Conservation (phyloP, 2,797 vertebrate species). For the Oceanodroma leucorhoa region DNA sequence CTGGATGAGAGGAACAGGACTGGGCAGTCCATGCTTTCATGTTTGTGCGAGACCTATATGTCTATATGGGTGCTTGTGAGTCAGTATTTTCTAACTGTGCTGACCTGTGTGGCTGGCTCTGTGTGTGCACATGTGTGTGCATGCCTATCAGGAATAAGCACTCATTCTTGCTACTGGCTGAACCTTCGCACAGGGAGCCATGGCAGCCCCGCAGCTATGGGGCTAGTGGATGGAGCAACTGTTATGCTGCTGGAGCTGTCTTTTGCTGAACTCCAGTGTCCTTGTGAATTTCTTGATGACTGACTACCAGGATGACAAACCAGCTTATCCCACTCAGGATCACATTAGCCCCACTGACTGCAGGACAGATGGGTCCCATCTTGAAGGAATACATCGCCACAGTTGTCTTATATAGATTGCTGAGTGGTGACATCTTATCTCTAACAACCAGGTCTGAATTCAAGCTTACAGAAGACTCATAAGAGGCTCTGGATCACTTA, state of each 20-base stretch:
- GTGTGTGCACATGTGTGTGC: accelerated
- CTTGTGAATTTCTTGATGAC: background rate
- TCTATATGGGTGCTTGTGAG: background rate
- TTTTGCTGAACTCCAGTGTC: background rate
- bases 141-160: accelerated
- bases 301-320: background rate
- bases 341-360: background rate
- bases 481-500: background rate
- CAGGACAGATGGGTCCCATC: background rate
- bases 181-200: background rate
- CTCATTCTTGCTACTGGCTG: background rate
- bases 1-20: background rate
- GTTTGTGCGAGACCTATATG: background rate
- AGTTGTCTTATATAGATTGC: background rate
- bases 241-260: background rate
- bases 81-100: background rate
- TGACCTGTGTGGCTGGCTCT: background rate
- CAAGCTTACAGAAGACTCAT: background rate
- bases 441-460: background rate
- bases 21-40: no score
- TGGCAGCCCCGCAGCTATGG: background rate
- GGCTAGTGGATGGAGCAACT: background rate
- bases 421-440: background rate
- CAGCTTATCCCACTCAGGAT: background rate
- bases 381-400: background rate